Conservation (phyloP, 1,140 invertebrate species). For the Lerema accius region DNA sequence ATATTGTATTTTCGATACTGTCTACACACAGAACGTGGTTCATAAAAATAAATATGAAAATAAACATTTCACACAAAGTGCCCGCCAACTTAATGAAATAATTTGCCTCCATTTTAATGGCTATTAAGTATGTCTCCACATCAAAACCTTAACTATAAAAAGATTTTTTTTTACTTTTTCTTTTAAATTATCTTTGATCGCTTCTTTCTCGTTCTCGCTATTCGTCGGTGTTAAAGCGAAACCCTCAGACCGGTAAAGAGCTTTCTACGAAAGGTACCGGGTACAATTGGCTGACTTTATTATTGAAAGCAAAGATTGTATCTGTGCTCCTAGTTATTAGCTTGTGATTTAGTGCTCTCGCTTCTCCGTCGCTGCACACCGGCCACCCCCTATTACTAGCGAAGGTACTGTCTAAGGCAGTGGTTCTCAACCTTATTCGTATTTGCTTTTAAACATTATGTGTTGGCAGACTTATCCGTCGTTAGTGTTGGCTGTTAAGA, state of each 20-base stretch:
- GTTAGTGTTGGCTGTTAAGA: no score
- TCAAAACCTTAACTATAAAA: no score
- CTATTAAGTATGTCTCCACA: no score
- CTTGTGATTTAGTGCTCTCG: constrained; percentile 71
- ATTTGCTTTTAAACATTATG: no score
- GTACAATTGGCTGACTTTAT: constrained; percentile 75
- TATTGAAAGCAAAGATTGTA: constrained; percentile 79
- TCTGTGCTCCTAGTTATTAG: constrained; percentile 75
- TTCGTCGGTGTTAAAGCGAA: constrained; percentile 7
- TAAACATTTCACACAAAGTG: no score
- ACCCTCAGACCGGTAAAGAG: constrained; percentile 60
- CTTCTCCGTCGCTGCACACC: constrained; percentile 46
- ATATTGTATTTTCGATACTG: no score
- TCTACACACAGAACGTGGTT: no score
- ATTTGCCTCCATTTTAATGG: no score
- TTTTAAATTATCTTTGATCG: no score
- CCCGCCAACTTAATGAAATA: no score
- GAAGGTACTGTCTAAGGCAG: constrained; percentile 16
- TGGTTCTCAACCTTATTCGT: constrained; percentile 21
- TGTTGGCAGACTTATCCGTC: no score
- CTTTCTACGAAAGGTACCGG: constrained; percentile 73
- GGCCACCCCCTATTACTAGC: constrained; percentile 65
- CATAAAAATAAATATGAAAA: no score
- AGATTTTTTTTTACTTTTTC: not conserved
- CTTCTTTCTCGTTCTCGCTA: not conserved